A percentile compares a stretch with the other conserved stretches of the same genome.
phyloP scores from a whole-genome alignment of 2,113 vertebrate species.

The Nycticryphes semicollaris region DNA sequence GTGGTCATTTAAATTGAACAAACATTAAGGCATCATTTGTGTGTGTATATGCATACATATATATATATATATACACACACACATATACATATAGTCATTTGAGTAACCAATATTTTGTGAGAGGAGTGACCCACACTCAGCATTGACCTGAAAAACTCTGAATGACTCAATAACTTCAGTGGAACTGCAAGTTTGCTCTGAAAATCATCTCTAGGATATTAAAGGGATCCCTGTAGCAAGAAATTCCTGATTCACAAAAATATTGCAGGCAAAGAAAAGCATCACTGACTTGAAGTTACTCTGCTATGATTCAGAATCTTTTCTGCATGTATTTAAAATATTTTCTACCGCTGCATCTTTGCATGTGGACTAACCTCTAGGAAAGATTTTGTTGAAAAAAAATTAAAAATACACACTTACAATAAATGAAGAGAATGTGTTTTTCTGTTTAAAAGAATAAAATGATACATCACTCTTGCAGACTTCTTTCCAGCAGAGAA shows the following conservation, averaged over 20 bases:
- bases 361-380: background rate
- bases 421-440: background rate
- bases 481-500: slow-evolving; percentile 1
- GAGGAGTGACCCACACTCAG: background rate
- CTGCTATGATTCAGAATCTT: background rate
- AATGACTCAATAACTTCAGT: background rate
- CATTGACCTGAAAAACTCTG: background rate
- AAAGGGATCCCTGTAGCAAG: background rate
- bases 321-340: background rate
- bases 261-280: background rate
- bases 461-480: background rate
- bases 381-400: background rate
- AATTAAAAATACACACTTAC: background rate
- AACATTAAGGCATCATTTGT: background rate
- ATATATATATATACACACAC: too few relatives aligned
- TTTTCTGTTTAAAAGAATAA: background rate
- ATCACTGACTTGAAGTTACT: background rate
- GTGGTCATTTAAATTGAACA: background rate
- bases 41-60: rapidly evolving
- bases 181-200: background rate
- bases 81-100: too few relatives aligned
- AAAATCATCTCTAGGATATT: background rate
- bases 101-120: background rate
- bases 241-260: background rate
- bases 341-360: background rate